Conservation (phyloP, 2,888 invertebrate species). For the Apeira syringaria region DNA sequence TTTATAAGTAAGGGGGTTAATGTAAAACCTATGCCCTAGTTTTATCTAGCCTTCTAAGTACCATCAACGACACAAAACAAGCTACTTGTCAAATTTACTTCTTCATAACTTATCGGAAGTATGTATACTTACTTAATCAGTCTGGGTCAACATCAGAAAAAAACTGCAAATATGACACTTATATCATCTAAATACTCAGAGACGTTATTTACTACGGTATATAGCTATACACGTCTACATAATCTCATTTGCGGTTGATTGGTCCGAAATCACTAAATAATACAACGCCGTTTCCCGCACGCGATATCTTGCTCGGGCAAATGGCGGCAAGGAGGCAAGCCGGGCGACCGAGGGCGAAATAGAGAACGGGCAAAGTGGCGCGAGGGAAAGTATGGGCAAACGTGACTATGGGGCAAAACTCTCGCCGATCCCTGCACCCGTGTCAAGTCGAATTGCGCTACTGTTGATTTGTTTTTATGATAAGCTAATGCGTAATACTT, state of each 20-base stretch:
- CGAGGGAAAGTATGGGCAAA: not conserved
- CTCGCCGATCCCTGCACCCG: not conserved
- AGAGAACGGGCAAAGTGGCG: conserved; percentile 7
- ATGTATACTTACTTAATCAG: no score
- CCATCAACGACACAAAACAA: no score
- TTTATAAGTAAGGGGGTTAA: no score
- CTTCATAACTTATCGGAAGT: no score
- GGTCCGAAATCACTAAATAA: conserved; percentile 38
- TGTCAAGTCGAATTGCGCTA: not conserved
- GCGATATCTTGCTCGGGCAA: conserved; percentile 12
- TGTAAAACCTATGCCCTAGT: no score
- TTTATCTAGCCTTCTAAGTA: no score
- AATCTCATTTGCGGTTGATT: conserved; percentile 37
- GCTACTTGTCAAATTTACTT: no score
- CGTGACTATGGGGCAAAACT: not conserved
- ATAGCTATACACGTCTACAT: conserved; percentile 25
- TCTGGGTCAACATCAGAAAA: no score
- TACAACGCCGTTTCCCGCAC: conserved; percentile 16
- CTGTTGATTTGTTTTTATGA: conserved; percentile 29
- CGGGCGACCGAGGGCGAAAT: not conserved
- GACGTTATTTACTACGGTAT: conserved; percentile 26
- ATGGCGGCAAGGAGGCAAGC: conserved; percentile 2
- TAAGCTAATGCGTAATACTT: no score
- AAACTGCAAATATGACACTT: no score
- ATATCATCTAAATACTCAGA: conserved; percentile 15